A percentile compares a stretch with the other conserved stretches of the same genome.
These are phyloP conservation scores for Muntiacus muntjak DNA, from an alignment of 2,113 vertebrate species.

Conservation along the genomic window DNA sequence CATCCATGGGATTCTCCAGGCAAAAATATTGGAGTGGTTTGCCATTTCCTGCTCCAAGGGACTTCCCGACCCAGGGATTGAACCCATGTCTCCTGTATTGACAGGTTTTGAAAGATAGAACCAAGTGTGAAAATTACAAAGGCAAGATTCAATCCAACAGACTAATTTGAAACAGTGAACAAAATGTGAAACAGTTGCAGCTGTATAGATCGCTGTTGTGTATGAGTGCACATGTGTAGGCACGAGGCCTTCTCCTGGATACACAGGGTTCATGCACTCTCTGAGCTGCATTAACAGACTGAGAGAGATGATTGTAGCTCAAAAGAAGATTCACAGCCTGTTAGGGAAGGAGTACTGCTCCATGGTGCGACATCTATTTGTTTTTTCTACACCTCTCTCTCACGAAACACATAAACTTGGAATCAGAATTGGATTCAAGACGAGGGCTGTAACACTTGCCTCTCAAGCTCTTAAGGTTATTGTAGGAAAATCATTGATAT, in stretches of 20 bases:
- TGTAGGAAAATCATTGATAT: not conserved
- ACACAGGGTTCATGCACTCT: not conserved
- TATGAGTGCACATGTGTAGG: fast-evolving
- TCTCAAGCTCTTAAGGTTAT: not conserved
- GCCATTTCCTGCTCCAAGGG: not conserved
- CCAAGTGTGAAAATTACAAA: not conserved
- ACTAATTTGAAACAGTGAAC: not conserved
- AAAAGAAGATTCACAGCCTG: not conserved
- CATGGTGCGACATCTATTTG: not conserved
- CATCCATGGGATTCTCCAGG: not conserved
- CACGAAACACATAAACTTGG: not conserved
- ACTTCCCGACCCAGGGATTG: not conserved
- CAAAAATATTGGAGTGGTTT: not conserved
- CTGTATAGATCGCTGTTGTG: fast-evolving
- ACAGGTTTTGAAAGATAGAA: not conserved
- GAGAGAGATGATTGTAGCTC: not conserved
- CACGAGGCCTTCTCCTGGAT: not conserved
- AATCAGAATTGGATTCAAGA: not conserved
- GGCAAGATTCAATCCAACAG: not conserved
- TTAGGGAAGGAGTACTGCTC: not conserved
- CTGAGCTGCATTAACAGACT: not conserved
- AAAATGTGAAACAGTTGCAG: not conserved
- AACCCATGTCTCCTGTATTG: not conserved
- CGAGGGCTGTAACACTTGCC: not conserved
- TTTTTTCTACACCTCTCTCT: not conserved